These are phyloP conservation scores for Helicoverpa armigera DNA, from an alignment of 1,140 invertebrate genomes.

Conservation along the genomic window DNA sequence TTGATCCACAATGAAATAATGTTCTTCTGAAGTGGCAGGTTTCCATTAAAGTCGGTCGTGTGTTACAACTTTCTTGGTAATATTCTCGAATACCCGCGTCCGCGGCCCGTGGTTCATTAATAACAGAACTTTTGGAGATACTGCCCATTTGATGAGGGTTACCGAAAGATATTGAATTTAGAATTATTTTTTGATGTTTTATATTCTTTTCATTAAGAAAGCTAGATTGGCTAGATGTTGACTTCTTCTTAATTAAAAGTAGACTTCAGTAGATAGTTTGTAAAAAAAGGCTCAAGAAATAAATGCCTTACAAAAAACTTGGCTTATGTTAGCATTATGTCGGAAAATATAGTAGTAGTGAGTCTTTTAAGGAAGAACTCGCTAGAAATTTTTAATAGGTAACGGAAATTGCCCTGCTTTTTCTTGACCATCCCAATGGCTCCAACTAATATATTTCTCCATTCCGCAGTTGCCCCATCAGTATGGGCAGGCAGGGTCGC, in stretches of 20 bases:
- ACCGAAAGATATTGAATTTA: constrained; percentile 30
- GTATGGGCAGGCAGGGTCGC: constrained; percentile 82
- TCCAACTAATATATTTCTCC: not conserved
- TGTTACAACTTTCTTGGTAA: constrained; percentile 25
- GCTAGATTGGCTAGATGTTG: not conserved
- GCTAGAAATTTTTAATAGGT: no score
- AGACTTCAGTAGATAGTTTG: no score
- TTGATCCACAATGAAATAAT: constrained; percentile 17
- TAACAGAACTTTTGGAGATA: constrained; percentile 23
- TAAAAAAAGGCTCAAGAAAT: no score
- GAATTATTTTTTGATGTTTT: constrained; percentile 1
- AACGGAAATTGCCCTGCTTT: no score
- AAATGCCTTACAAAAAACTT: no score
- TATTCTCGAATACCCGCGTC: constrained; percentile 2
- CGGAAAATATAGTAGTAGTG: no score
- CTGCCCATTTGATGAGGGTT: constrained; percentile 3
- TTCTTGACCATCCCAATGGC: not conserved
- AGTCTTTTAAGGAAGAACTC: no score
- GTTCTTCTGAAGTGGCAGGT: not conserved
- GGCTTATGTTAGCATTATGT: no score
- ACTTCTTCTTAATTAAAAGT: not conserved
- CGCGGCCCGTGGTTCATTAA: constrained; percentile 29
- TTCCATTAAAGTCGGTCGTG: constrained; percentile 32
- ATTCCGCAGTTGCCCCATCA: constrained; percentile 67
- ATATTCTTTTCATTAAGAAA: not conserved